Evolutionary conservation across 2,113 vertebrate species (phyloP).

Genomic region (Hemicordylus capensis): DNA sequence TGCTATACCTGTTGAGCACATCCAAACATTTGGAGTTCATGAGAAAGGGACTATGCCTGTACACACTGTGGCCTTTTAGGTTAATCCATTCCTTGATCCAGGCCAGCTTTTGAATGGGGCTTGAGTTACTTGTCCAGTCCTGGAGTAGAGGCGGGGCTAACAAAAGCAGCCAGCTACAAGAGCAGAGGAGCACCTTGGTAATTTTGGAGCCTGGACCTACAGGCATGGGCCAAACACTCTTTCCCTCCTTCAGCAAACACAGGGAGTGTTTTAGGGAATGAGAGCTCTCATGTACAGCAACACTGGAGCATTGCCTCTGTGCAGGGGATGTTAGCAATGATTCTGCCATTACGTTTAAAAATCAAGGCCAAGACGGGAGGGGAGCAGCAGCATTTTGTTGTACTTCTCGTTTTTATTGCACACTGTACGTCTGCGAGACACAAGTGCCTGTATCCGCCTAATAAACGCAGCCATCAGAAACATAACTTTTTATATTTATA

Average conservation of each 20-base stretch:
- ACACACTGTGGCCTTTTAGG: too few relatives aligned
- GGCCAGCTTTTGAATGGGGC: too few relatives aligned
- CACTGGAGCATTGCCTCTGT: neutral
- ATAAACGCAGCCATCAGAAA: slow-evolving; percentile 59
- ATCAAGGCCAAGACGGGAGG: slow-evolving; percentile 26
- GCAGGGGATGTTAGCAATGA: neutral
- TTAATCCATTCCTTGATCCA: too few relatives aligned
- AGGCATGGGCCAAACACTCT: too few relatives aligned
- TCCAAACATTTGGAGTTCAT: too few relatives aligned
- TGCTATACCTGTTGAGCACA: too few relatives aligned
- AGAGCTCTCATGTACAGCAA: neutral
- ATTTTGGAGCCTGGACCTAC: too few relatives aligned
- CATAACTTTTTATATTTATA: slow-evolving; percentile 58
- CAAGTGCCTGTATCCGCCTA: slow-evolving; percentile 33
- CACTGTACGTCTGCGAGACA: slow-evolving; percentile 6
- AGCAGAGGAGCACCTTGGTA: neutral
- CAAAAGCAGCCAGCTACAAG: neutral
- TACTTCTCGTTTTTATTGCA: slow-evolving; percentile 48
- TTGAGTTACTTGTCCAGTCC: too few relatives aligned
- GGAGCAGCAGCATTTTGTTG: slow-evolving; percentile 7
- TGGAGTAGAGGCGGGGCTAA: too few relatives aligned
- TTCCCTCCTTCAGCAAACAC: too few relatives aligned
- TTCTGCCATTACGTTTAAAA: slow-evolving; percentile 25
- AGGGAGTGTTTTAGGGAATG: too few relatives aligned
- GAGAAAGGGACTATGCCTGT: too few relatives aligned